Evolutionary conservation across 2,888 invertebrate genomes (phyloP), one percentile per base, ranked within the genome.

Genomic region (Drosophila cracens): DNA sequence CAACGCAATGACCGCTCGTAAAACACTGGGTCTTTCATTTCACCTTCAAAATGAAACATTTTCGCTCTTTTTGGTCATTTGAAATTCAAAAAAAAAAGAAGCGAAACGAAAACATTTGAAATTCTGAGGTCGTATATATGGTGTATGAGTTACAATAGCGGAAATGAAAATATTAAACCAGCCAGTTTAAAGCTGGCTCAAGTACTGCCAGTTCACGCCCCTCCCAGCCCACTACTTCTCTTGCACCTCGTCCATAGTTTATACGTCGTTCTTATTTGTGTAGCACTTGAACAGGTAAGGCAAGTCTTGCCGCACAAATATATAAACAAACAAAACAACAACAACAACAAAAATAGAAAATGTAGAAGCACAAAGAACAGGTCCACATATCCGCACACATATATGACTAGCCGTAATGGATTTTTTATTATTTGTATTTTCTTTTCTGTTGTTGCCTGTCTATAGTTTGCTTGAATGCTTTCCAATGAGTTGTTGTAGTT

Each of bases 161-260:
- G 90, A 89, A 90, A 88, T 88, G 89, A 83, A 90, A 88, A 83
- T 85, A 78, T 81, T 82, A 88, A 83, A 67, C 85, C 90, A 82
- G 63, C 46, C 63, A 36, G 43, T 31, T 51, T n/a, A n/a, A 38
- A 58, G 33, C 59, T 60, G 56, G 48, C 59, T 51, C 51, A 27
- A 18, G 27, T 21, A 16, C n/a, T 27, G 38, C 1, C 31, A 21
- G 11, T 21, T 43, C 34, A 36, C 10, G n/a, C 16, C 36, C 13
- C 16, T 13, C 18, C 1, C 18, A 5, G 6, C 4, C 27, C 33
- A 11, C 5, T 16, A 2, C 13, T 27, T n/a, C n/a, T 4, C 27
- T 27, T 49, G 7, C 33, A 36, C 27, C 48, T 36, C 31, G 3
- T n/a, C 21, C n/a, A 36, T 48, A 11, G 48, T 11, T 60, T 11